Evolutionary conservation across 2,113 vertebrate genomes (phyloP).

Genomic region (Zapus hudsonius): DNA sequence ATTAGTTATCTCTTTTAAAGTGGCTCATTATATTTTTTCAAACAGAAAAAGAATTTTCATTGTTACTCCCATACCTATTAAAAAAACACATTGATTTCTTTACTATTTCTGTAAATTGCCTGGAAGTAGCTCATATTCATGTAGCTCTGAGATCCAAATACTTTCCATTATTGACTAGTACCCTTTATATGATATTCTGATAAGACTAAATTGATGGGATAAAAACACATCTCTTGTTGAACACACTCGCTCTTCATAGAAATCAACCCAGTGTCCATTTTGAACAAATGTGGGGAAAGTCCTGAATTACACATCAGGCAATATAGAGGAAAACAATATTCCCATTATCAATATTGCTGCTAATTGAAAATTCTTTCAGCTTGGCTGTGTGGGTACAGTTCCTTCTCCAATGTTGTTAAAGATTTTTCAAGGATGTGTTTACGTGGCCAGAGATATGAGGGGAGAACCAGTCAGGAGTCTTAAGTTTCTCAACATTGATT

Average conservation of each 20-base stretch:
- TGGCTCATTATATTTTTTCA: slow-evolving; percentile 22
- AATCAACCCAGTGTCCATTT: neutral
- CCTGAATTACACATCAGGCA: neutral
- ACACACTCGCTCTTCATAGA: slow-evolving; percentile 48
- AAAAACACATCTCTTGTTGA: slow-evolving; percentile 54
- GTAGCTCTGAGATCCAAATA: slow-evolving; percentile 48
- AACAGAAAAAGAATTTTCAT: neutral
- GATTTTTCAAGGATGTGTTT: neutral
- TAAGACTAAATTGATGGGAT: slow-evolving; percentile 72
- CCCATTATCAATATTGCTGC: neutral
- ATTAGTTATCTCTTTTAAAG: neutral
- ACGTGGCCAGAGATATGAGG: neutral
- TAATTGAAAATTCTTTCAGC: neutral
- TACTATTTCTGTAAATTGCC: slow-evolving; percentile 37
- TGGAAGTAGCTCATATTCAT: slow-evolving; percentile 41
- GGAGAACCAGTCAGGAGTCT: neutral
- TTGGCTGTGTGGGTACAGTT: neutral
- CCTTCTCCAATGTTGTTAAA: neutral
- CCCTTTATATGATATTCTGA: slow-evolving; percentile 60
- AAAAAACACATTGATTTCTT: slow-evolving; percentile 25
- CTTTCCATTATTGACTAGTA: slow-evolving; percentile 69
- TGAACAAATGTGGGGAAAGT: neutral
- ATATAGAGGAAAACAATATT: neutral
- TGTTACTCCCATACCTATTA: slow-evolving; percentile 6
- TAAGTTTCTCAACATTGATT: neutral